These are phyloP conservation scores for Oithona nana DNA, from an alignment of 2,888 invertebrate species.

Conservation along the genomic window DNA sequence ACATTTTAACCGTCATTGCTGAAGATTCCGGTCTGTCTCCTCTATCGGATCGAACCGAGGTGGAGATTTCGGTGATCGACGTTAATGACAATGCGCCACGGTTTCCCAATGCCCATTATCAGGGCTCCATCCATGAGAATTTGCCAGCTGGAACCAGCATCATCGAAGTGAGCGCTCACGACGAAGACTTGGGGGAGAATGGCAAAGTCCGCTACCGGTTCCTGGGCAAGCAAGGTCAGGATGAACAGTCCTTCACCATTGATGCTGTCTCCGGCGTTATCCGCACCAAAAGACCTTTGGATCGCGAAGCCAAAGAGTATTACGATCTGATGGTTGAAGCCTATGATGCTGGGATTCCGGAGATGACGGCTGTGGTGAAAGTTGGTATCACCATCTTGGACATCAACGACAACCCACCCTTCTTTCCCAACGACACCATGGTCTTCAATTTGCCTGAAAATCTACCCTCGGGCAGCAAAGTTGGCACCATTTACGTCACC, in stretches of 20 bases:
- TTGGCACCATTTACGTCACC: constrained; percentile 69
- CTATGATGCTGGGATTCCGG: constrained; percentile 67
- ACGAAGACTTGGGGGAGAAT: constrained; percentile 67
- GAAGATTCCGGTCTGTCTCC: constrained; percentile 79
- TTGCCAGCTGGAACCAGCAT: constrained; percentile 49
- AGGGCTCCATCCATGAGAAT: constrained; percentile 65
- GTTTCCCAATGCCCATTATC: constrained; percentile 62
- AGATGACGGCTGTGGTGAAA: constrained; percentile 28
- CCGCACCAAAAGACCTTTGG: constrained; percentile 66
- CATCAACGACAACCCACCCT: constrained; percentile 74
- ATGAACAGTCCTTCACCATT: constrained; percentile 71
- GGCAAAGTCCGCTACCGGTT: constrained; percentile 63
- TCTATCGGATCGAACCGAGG: constrained; percentile 77
- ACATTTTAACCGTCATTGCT: constrained; percentile 74
- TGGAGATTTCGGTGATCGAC: constrained; percentile 83
- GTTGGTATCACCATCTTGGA: constrained; percentile 63
- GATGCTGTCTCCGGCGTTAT: constrained; percentile 82
- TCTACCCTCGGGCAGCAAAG: constrained; percentile 82
- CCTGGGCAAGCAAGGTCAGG: constrained; percentile 41
- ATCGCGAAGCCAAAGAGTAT: constrained; percentile 66
- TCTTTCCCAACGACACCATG: constrained; percentile 62
- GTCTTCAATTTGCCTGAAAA: constrained; percentile 80
- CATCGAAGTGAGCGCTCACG: constrained; percentile 40
- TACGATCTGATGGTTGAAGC: constrained; percentile 74
- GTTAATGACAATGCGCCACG: constrained; percentile 85